phyloP scores from a whole-genome alignment of 2,113 vertebrate species.

The Calidris pygmaea region DNA sequence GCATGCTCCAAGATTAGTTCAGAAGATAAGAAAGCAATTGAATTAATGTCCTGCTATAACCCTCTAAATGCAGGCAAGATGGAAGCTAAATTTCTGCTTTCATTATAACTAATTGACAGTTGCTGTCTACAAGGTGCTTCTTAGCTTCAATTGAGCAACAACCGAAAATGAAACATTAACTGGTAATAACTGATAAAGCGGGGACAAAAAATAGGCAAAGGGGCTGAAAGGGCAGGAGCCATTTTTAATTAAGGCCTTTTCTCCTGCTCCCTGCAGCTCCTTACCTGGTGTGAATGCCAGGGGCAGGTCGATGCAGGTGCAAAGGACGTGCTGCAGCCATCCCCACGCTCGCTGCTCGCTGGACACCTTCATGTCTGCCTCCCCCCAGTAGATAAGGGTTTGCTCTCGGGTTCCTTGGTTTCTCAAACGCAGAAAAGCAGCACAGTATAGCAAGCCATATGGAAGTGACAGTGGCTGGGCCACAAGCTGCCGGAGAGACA shows the following conservation, averaged over 20 bases:
- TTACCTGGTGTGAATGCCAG: not conserved
- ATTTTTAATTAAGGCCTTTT: not conserved
- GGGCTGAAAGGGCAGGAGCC: not conserved
- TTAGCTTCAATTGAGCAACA: not conserved
- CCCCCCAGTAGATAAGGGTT: not conserved
- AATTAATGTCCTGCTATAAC: not conserved
- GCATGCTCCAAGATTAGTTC: not conserved
- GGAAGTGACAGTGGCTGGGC: not conserved
- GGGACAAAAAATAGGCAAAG: not conserved
- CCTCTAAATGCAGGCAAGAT: not conserved
- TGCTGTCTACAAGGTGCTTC: conserved; percentile 6
- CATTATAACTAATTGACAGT: conserved; percentile 30
- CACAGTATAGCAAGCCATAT: fast-evolving
- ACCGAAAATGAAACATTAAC: conserved; percentile 28
- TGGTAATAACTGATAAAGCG: not conserved
- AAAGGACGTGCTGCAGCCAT: fast-evolving
- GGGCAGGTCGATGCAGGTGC: fast-evolving
- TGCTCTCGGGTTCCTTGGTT: fast-evolving
- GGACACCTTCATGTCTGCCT: not conserved
- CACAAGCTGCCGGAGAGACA: not conserved
- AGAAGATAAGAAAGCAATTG: conserved; percentile 31
- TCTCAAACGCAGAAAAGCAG: not conserved
- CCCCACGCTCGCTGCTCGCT: fast-evolving
- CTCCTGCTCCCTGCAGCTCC: not conserved
- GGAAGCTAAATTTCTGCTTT: conserved; percentile 39